Conservation (phyloP, 2,888 invertebrate species). For the Choristoneura rosaceana region DNA sequence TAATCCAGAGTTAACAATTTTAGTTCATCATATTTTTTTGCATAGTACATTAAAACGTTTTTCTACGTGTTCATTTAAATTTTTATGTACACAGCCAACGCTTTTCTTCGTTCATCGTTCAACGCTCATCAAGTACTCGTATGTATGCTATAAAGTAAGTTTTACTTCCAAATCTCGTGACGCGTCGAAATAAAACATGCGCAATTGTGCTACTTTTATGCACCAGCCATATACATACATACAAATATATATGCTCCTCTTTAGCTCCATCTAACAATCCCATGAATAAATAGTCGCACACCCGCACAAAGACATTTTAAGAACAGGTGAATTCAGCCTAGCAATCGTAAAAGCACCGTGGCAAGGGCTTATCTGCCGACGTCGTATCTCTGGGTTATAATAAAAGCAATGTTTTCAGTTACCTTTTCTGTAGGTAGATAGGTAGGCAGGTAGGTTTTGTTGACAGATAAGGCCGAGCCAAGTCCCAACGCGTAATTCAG, state of each 20-base stretch:
- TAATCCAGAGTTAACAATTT: no score
- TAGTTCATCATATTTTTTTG: no score
- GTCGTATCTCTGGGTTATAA: slow-evolving; percentile 36
- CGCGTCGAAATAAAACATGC: neutral
- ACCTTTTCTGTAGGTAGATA: slow-evolving; percentile 24
- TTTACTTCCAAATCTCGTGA: neutral
- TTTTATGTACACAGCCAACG: neutral
- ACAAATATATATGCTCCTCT: neutral
- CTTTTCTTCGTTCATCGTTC: neutral
- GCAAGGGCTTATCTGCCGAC: slow-evolving; percentile 28
- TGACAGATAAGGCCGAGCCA: slow-evolving; percentile 38
- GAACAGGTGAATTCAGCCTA: slow-evolving; percentile 20
- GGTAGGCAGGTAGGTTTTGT: slow-evolving; percentile 32
- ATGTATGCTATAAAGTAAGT: neutral
- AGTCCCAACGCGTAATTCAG: slow-evolving; percentile 34
- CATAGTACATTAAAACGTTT: no score
- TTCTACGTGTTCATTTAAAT: no score
- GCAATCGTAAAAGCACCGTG: slow-evolving; percentile 30
- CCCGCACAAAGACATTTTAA: slow-evolving; percentile 27
- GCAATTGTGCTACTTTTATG: neutral
- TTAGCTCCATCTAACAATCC: slow-evolving; percentile 2
- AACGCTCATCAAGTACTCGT: neutral
- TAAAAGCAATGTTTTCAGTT: slow-evolving; percentile 38
- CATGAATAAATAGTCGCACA: slow-evolving; percentile 28
- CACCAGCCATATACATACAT: neutral